Evolutionary conservation across 2,888 invertebrate genomes (phyloP).

Genomic region (Drosophila nigritarsus): DNA sequence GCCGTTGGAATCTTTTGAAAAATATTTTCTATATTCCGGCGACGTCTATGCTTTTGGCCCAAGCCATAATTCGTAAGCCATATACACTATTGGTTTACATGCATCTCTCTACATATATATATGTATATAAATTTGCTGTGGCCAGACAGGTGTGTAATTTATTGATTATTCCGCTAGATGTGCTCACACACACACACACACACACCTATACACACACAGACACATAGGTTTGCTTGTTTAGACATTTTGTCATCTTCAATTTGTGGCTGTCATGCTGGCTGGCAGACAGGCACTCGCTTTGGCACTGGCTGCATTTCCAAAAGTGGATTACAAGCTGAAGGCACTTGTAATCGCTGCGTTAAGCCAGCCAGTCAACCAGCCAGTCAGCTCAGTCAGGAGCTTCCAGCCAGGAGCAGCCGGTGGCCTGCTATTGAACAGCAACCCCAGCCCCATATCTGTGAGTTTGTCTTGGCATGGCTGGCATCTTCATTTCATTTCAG

Average conservation of each 20-base stretch:
- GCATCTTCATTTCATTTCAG: conserved; percentile 68
- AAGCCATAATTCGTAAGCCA: conserved; percentile 61
- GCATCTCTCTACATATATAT: conserved; percentile 4
- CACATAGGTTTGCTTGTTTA: conserved; percentile 64
- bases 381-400: not conserved
- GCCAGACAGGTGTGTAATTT: conserved; percentile 84
- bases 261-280: conserved; percentile 77
- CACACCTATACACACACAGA: conserved; percentile 11
- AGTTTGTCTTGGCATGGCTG: conserved; percentile 46
- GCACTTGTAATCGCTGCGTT: conserved; percentile 82
- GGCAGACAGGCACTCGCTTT: conserved; percentile 47
- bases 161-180: conserved; percentile 83
- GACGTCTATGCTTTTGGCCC: conserved; percentile 8
- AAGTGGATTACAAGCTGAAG: conserved; percentile 81
- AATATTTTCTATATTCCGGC: conserved; percentile 71
- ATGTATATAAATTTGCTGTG: conserved; percentile 67
- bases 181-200: conserved; percentile 35
- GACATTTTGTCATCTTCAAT: conserved; percentile 83
- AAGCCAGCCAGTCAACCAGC: conserved; percentile 54
- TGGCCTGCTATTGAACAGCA: conserved; percentile 66
- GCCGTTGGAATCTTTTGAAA: conserved; percentile 77
- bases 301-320: conserved; percentile 74
- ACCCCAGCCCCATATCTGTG: conserved; percentile 10
- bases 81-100: conserved; percentile 9
- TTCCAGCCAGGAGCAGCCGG: conserved; percentile 21